Percentiles rank a stretch among this genome's conserved stretches.
Evolutionary conservation across 2,797 vertebrate genomes (phyloP).

Genomic region (Trichosurus vulpecula): DNA sequence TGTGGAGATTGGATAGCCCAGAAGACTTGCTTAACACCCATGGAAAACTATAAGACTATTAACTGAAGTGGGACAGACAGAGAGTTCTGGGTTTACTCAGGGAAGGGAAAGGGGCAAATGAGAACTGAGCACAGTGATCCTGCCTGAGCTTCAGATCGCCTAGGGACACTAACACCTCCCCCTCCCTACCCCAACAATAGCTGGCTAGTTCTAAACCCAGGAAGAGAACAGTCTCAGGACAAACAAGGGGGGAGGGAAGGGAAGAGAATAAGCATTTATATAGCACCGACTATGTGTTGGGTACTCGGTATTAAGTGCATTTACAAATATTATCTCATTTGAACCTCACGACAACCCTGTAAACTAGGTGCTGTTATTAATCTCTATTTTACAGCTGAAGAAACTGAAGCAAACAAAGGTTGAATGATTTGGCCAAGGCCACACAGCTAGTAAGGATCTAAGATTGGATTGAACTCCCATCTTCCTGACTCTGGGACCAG

Average conservation of each 20-base stretch:
- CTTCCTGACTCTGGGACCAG: background rate
- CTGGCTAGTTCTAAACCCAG: background rate
- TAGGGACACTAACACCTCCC: background rate
- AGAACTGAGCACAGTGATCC: background rate
- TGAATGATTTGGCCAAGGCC: background rate
- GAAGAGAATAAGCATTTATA: background rate
- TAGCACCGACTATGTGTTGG: background rate
- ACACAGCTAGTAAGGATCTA: background rate
- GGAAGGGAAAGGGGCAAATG: background rate
- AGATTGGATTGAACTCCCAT: background rate
- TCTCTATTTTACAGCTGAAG: background rate
- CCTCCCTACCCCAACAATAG: background rate
- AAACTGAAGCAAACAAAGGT: background rate
- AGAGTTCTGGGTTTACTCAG: slow-evolving; percentile 1
- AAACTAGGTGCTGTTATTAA: background rate
- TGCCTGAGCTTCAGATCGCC: background rate
- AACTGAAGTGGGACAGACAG: slow-evolving; percentile 19
- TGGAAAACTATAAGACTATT: background rate
- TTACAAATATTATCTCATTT: background rate
- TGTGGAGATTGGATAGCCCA: background rate
- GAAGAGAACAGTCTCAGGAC: background rate
- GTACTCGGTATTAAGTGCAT: background rate
- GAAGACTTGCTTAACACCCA: background rate
- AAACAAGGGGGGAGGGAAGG: background rate
- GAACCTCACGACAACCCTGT: background rate